Conservation (phyloP, 2,113 vertebrate genomes). For the Lathamus discolor region DNA sequence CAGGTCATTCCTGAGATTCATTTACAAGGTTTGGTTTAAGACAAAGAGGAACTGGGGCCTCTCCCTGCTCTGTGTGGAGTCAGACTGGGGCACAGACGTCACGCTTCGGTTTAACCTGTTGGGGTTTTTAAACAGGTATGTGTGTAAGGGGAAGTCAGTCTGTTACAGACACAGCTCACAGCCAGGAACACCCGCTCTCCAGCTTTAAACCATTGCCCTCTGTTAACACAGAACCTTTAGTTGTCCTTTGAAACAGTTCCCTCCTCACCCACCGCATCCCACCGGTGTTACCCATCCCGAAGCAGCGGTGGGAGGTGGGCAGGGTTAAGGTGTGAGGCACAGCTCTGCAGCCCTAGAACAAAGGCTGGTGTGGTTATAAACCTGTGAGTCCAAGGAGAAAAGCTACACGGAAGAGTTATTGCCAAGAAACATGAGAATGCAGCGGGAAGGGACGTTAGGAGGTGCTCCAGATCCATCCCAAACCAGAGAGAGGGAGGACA, state of each 20-base stretch:
- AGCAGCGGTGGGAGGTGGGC: not conserved
- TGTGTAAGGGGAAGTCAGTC: not conserved
- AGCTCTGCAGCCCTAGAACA: not conserved
- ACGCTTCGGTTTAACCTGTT: not conserved
- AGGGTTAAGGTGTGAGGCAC: not conserved
- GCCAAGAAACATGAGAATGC: not conserved
- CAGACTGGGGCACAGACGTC: not conserved
- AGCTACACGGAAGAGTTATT: not conserved
- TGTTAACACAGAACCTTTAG: fast-evolving
- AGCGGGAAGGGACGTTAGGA: not conserved
- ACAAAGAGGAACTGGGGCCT: not conserved
- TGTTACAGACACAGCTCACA: not conserved
- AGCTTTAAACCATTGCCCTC: not conserved
- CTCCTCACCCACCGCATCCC: not conserved
- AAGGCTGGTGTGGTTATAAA: not conserved
- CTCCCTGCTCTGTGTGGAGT: not conserved
- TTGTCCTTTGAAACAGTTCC: not conserved
- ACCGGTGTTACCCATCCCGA: fast-evolving
- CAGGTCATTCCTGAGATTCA: conserved; percentile 19
- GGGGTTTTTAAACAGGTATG: not conserved
- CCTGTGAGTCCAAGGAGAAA: not conserved
- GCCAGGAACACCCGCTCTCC: not conserved
- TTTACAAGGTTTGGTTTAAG: conserved; percentile 12
- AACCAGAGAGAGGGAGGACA: not conserved
- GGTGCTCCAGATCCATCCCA: not conserved